A percentile compares a stretch with the other conserved stretches of the same genome.
phyloP scores from a whole-genome alignment of 2,888 invertebrate genomes.

The Stratiomys singularior region DNA sequence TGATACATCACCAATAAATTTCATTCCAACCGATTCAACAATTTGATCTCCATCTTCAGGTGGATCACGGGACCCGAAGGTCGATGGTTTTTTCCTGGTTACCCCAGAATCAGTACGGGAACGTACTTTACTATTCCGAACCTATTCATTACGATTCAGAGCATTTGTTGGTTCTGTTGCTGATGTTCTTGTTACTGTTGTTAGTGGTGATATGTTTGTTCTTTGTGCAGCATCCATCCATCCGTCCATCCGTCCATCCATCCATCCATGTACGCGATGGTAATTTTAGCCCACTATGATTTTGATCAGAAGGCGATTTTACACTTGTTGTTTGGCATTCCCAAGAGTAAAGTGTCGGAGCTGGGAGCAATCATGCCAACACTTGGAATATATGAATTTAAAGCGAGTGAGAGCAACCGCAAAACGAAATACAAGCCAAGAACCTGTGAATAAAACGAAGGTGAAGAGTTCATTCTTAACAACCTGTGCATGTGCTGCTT shows the following conservation, averaged over 20 bases:
- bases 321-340: constrained; percentile 31
- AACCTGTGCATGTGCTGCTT: constrained; percentile 12
- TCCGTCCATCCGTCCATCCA: too few relatives aligned
- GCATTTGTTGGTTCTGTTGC: not conserved
- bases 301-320: constrained; percentile 11
- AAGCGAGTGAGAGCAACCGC: not conserved
- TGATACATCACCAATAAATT: constrained; percentile 25
- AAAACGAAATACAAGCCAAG: not conserved
- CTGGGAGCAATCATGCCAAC: constrained; percentile 19
- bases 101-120: not conserved
- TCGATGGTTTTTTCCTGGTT: not conserved
- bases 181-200: not conserved
- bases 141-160: not conserved
- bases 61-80: not conserved
- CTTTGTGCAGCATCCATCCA: not conserved
- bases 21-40: not conserved
- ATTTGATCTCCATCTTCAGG: constrained; percentile 17
- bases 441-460: constrained; percentile 2
- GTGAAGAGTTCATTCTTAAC: constrained; percentile 24
- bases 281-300: constrained; percentile 12
- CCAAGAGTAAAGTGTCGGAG: constrained; percentile 8
- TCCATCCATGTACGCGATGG: not conserved
- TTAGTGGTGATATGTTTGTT: not conserved
- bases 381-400: constrained; percentile 3
- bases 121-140: not conserved